These are phyloP conservation scores for Morelia viridis DNA, from an alignment of 2,797 vertebrate genomes.

Conservation along the genomic window DNA sequence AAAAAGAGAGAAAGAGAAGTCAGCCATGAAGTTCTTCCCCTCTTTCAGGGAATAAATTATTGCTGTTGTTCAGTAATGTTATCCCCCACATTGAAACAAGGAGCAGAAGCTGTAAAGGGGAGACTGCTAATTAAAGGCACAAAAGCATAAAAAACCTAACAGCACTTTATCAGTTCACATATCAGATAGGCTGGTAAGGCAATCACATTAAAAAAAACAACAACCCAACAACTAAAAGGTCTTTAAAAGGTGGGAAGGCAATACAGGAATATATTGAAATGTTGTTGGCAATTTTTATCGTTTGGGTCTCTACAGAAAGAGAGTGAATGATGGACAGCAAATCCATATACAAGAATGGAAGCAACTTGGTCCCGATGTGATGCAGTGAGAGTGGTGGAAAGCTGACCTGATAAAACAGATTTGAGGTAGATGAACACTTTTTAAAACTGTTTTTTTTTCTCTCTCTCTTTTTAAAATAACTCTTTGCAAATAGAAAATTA, in stretches of 20 bases:
- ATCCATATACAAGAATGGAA: not conserved
- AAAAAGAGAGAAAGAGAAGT: not conserved
- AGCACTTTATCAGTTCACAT: not conserved
- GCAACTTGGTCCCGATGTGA: not conserved
- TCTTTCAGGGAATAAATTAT: constrained; percentile 1
- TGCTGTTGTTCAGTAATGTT: not conserved
- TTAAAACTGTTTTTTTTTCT: not conserved
- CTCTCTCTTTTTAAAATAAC: not conserved
- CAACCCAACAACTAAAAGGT: not conserved
- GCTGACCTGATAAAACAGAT: not conserved
- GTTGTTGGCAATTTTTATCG: not conserved
- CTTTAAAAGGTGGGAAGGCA: not conserved
- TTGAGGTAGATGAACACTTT: not conserved
- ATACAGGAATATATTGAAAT: not conserved
- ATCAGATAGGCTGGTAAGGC: not conserved
- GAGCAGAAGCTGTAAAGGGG: not conserved
- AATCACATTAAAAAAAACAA: not conserved
- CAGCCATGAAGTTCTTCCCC: not conserved
- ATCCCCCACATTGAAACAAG: not conserved
- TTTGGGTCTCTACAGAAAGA: not conserved
- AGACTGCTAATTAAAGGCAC: not conserved
- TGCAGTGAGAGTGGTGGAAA: not conserved
- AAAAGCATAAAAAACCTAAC: not conserved
- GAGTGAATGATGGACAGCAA: not conserved
- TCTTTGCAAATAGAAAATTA: not conserved